Evolutionary conservation across 2,797 vertebrate genomes (phyloP).

Genomic region (Bradypodion ventrale): DNA sequence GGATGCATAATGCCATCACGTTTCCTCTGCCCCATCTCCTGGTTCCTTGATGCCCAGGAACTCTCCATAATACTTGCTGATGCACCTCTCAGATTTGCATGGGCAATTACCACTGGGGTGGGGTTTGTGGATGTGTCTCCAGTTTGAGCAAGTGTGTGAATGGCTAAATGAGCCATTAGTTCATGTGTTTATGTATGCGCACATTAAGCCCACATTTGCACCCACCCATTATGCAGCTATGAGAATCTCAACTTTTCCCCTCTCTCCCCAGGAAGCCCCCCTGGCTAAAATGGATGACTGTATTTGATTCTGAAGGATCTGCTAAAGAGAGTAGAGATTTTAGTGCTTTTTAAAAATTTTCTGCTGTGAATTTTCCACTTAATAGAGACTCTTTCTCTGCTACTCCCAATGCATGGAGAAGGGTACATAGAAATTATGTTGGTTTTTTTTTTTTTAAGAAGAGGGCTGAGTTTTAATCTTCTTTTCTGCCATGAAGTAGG

Average conservation of each 20-base stretch:
- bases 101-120: background rate
- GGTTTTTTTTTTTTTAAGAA: no score
- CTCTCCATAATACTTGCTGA: background rate
- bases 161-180: conserved; percentile 25
- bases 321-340: background rate
- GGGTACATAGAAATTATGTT: no score
- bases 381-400: no score
- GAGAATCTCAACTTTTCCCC: background rate
- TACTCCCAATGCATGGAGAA: no score
- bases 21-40: no score
- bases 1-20: background rate
- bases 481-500: no score
- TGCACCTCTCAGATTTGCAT: conserved; percentile 27
- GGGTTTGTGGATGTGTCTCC: background rate
- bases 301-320: background rate
- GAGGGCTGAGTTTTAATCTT: no score
- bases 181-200: conserved; percentile 30
- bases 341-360: background rate
- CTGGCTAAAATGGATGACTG: background rate
- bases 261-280: background rate
- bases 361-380: background rate
- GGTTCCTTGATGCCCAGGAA: background rate
- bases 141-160: conserved; percentile 45
- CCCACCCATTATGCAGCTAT: background rate
- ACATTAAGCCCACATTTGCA: conserved; percentile 18